Conservation (phyloP, 2,797 vertebrate species). For the Halcyon badia region DNA sequence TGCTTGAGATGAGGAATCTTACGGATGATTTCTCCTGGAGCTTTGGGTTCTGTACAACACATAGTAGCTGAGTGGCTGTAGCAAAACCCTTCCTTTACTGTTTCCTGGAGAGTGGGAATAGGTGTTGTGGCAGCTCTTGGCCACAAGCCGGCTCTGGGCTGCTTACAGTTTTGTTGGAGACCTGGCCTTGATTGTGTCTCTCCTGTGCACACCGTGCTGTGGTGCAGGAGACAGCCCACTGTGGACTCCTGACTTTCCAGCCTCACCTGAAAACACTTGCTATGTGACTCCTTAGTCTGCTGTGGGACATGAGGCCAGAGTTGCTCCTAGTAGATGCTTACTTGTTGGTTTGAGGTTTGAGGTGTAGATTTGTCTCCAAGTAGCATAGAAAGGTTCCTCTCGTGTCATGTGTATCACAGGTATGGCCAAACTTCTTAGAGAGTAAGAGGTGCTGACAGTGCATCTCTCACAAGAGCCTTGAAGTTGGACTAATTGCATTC, state of each 20-base stretch:
- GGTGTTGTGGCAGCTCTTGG: neutral
- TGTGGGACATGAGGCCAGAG: neutral
- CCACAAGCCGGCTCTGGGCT: neutral
- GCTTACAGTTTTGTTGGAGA: neutral
- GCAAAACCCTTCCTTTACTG: neutral
- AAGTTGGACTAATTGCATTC: neutral
- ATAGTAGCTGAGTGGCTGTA: neutral
- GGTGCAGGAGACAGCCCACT: neutral
- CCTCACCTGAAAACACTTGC: neutral
- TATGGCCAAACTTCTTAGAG: neutral
- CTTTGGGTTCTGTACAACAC: neutral
- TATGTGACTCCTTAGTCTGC: neutral
- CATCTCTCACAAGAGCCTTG: neutral
- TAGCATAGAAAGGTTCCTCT: neutral
- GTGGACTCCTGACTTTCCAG: neutral
- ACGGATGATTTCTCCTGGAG: neutral
- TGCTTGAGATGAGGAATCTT: neutral
- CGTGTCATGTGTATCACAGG: neutral
- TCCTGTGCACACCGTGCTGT: neutral
- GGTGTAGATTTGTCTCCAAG: neutral
- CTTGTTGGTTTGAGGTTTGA: neutral
- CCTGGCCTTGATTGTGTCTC: neutral
- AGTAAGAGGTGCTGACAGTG: neutral
- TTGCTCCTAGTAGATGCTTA: neutral
- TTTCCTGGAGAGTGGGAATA: neutral